phyloP scores from a whole-genome alignment of 2,797 vertebrate genomes.

The Paguma larvata region DNA sequence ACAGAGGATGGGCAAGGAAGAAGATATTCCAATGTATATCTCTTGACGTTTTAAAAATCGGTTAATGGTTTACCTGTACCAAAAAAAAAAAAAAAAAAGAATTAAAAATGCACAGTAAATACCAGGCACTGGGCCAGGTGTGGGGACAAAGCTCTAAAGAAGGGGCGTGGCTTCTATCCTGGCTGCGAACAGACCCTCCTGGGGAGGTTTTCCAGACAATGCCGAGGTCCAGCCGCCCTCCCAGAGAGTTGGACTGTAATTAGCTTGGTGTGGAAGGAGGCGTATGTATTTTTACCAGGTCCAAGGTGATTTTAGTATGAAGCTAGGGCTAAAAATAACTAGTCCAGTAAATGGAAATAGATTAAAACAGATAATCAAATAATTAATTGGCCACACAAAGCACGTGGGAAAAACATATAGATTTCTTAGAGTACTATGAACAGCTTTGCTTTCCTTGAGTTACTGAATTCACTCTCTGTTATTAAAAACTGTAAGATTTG shows the following conservation, averaged over 20 bases:
- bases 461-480: not conserved
- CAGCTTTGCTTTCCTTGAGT: not conserved
- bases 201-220: not conserved
- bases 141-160: not conserved
- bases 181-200: not conserved
- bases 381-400: not conserved
- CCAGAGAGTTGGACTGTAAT: not conserved
- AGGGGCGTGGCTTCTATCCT: too few species aligned
- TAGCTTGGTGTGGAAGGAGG: not conserved
- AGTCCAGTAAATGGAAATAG: not conserved
- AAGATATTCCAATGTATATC: not conserved
- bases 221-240: not conserved
- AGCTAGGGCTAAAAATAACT: not conserved
- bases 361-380: constrained; percentile 1
- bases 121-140: not conserved
- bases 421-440: not conserved
- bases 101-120: not conserved
- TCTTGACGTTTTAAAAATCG: not conserved
- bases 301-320: not conserved
- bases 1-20: not conserved
- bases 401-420: not conserved
- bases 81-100: not conserved
- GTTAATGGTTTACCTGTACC: not conserved
- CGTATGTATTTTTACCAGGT: not conserved
- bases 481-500: not conserved